A percentile compares a stretch with the other conserved stretches of the same genome.
phyloP scores from a whole-genome alignment of 2,797 vertebrate genomes.

The Mergus octosetaceus region DNA sequence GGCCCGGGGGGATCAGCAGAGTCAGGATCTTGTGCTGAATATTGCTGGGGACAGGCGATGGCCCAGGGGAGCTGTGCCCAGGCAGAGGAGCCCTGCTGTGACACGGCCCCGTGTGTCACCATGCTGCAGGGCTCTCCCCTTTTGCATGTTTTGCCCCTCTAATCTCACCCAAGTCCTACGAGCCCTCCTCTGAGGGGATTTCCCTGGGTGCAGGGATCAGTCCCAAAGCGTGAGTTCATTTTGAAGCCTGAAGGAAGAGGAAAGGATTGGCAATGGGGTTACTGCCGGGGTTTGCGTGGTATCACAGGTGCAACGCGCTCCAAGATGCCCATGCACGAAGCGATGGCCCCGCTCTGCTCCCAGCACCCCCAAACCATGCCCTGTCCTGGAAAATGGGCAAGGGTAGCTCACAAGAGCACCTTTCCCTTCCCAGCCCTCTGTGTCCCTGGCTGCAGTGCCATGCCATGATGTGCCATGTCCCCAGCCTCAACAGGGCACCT shows the following conservation, averaged over 20 bases:
- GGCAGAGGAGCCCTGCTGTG: background rate
- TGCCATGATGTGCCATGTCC: background rate
- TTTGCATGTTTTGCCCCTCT: background rate
- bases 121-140: background rate
- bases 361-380: rapidly evolving
- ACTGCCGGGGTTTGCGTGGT: background rate
- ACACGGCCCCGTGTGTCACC: rapidly evolving
- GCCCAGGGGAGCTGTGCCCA: background rate
- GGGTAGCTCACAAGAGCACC: background rate
- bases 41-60: background rate
- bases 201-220: background rate
- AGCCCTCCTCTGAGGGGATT: background rate
- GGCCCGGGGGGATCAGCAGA: background rate
- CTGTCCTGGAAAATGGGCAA: background rate
- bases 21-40: background rate
- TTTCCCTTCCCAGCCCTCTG: background rate
- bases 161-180: rapidly evolving
- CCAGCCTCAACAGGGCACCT: background rate
- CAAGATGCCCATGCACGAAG: rapidly evolving
- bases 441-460: background rate
- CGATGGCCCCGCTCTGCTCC: background rate
- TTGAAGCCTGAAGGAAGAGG: background rate
- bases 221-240: background rate
- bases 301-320: background rate
- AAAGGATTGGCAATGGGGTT: background rate